Base-by-base conservation (phyloP, 2,113 vertebrate species). In the human region DNA sequence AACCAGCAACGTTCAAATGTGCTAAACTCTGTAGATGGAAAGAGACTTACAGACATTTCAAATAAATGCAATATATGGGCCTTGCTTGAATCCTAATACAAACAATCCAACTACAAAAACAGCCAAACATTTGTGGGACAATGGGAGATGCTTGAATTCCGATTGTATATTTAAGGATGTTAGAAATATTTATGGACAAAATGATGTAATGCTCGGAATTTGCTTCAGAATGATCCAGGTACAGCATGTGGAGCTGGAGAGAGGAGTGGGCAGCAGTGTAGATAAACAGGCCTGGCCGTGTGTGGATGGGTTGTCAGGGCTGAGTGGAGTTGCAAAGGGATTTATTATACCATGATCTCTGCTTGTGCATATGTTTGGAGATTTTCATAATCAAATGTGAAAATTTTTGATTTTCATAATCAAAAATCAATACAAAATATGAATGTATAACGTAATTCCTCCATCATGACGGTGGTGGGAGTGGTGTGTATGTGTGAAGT, bases 131-230 rank as follows among this genome's bases (percentile, higher is more conserved):
- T 48, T 92, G 23, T 25, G 40, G 85, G 57, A 45, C n/a, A 16
- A 23, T 10, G 38, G 18, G 66, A 64, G n/a, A 61, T 7, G 11
- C 30, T 45, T 92, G 59, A 25, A 40, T 61, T 22, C 30, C 9
- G 32, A 83, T 14, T 18, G 8, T 13, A 4, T 38, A 11, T 94
- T 68, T 73, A 66, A 90, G 40, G 38, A 20, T 43, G 55, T 68
- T 94, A 93, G 61, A 59, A 70, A 72, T 68, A 50, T n/a, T 94
- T 86, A 50, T 82, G 75, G 78, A 76, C 68, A 89, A 93, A 68
- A 80, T 27, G 72, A 68, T 40, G 10, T 16, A 23, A 61, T 86
- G 17, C 43, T 57, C 40, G 48, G 76, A 70, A 70, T 92, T 70
- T 64, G 14, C 32, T 73, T 87, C 22, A 73, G 38, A 86, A 82